Evolutionary conservation across 37 sponge, comb jelly and placozoan genomes (phyloP).

Genomic region (Agelas oroides): DNA sequence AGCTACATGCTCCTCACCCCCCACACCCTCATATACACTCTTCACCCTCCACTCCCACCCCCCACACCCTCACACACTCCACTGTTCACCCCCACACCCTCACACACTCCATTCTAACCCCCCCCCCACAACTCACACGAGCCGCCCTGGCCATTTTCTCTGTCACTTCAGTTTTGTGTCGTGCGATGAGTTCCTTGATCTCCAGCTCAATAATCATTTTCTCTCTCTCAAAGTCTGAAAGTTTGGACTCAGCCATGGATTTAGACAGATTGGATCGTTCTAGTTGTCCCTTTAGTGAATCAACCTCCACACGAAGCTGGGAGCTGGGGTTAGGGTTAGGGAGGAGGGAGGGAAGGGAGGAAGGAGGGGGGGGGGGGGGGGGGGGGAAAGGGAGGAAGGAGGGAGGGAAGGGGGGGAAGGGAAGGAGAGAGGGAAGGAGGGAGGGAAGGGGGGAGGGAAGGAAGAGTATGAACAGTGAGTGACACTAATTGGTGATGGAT

Average conservation of each 20-base stretch:
- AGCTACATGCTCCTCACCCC: too few species aligned
- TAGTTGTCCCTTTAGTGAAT: slow-evolving; percentile 33
- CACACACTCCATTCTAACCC: not conserved
- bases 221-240: slow-evolving; percentile 81
- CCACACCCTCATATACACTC: too few species aligned
- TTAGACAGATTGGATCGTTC: slow-evolving; percentile 45
- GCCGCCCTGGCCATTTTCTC: slow-evolving; percentile 69
- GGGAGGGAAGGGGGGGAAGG: too few species aligned
- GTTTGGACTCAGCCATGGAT: slow-evolving; percentile 47
- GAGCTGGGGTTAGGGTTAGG: too few species aligned
- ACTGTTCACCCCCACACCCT: not conserved
- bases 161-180: slow-evolving; percentile 68
- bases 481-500: too few species aligned
- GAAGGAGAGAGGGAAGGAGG: too few species aligned
- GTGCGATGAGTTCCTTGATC: slow-evolving; percentile 71
- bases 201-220: slow-evolving; percentile 89
- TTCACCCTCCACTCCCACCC: too few species aligned
- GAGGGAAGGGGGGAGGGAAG: too few species aligned
- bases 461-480: too few species aligned
- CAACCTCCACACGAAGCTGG: slow-evolving; percentile 42
- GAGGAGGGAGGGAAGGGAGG: not conserved
- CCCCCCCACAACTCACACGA: too few species aligned
- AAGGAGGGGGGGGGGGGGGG: slow-evolving; percentile 2
- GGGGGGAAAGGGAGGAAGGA: too few species aligned
- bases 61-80: too few species aligned